Conservation (phyloP, 2,888 invertebrate species). For the Epistrophe eligans region DNA sequence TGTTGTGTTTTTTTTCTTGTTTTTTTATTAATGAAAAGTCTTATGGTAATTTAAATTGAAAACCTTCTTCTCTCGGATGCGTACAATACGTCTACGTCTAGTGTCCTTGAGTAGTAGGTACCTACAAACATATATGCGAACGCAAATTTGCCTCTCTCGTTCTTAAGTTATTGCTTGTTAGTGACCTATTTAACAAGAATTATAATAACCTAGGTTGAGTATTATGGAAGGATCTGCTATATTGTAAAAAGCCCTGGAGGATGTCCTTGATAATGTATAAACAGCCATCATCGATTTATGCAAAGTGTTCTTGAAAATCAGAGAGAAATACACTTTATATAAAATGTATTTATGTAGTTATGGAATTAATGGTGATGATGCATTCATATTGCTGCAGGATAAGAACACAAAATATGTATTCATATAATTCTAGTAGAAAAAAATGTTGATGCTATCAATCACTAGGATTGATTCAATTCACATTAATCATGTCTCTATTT, state of each 20-base stretch:
- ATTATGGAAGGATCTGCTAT: constrained; percentile 16
- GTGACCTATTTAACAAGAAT: constrained; percentile 30
- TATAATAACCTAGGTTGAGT: constrained; percentile 5
- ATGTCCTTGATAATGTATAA: constrained; percentile 30
- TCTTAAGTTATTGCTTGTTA: constrained; percentile 33
- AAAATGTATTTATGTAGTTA: not conserved
- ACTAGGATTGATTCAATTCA: not conserved
- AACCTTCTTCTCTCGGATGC: not conserved
- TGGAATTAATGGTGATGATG: not conserved
- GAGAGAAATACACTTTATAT: constrained; percentile 9
- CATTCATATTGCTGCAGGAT: constrained; percentile 22
- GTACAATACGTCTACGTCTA: not conserved
- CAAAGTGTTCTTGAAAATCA: constrained; percentile 51
- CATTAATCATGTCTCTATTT: not conserved
- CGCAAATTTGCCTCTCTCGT: constrained; percentile 18
- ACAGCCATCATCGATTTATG: constrained; percentile 60
- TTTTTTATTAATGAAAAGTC: not conserved
- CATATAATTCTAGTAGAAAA: not conserved
- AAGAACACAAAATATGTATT: not conserved
- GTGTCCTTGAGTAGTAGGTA: constrained; percentile 13
- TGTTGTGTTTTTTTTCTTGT: not conserved
- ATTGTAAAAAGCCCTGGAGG: constrained; percentile 4
- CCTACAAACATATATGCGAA: not conserved
- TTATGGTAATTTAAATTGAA: constrained; percentile 12
- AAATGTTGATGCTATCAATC: not conserved